Base-by-base conservation (phyloP, 2,797 vertebrate genomes). In the Artibeus lituratus region DNA sequence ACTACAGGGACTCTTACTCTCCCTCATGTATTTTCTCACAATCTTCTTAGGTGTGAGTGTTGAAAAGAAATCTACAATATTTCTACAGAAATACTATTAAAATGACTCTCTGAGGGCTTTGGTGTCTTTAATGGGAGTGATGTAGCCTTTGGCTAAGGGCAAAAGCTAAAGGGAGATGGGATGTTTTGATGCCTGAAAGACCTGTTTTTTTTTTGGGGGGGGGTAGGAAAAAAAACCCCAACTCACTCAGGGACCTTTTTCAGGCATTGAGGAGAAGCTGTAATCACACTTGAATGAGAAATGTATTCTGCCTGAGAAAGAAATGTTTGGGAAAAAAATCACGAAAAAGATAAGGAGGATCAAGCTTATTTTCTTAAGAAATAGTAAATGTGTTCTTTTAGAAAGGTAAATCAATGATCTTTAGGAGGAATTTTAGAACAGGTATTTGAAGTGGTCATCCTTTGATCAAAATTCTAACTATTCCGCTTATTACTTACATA, bases 21-120 rank as follows among this genome's bases (percentile, higher is more conserved):
- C 59, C 77, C 29, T 89, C 42, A 32, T 83, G 53, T 42, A 76
- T 91, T 93, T 95, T 87, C 29, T 95, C 70, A 92, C 35, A 77
- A 87, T 80, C 62, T 69, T 89, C 53, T 87, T 83, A 94, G 65
- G 51, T 83, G 74, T 81, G 24, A 72, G 22, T 91, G 47, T 87
- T 90, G 47, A 51, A 74, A 95, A 92, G 87, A 96, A 19, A 80
- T 59, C 51, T 69, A 59, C 37, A 70, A 24, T 42, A 69, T 93
- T 97, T 97, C 53, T 87, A 59, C 57, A 82, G 87, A 94, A 95
- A 90, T 49, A 67, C 24, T 42, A 42, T 39, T 88, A 22, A 42
- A 92, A 73, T 87, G 8, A 9, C 35, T 85, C 35, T 87, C 74
- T 84, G 84, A 84, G 29, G 86, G 55, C 8, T 16, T 72, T 2